Percentiles rank a stretch among this genome's conserved stretches.
Evolutionary conservation across 2,113 vertebrate species (phyloP).

Genomic region (Pan paniscus): DNA sequence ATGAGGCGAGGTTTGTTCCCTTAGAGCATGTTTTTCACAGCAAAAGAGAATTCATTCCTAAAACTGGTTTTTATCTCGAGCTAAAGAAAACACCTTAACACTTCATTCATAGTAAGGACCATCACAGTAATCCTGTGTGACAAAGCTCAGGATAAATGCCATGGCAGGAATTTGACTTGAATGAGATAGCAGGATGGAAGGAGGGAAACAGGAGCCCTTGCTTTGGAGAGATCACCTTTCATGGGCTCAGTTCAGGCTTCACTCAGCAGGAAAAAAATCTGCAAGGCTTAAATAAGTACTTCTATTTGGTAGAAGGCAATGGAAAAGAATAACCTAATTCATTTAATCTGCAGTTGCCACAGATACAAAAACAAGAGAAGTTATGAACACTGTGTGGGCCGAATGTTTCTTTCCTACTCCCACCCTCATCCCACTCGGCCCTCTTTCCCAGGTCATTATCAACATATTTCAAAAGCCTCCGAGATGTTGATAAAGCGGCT

Average conservation of each 20-base stretch:
- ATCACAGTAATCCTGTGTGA: neutral
- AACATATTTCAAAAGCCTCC: neutral
- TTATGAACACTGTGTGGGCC: neutral
- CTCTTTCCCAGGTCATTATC: constrained; percentile 45
- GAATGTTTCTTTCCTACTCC: constrained; percentile 38
- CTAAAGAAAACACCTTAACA: neutral
- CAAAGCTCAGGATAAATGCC: neutral
- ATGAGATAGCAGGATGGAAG: fast-evolving
- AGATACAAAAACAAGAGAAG: constrained; percentile 49
- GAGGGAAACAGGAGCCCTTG: neutral
- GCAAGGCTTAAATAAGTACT: neutral
- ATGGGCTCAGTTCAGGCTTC: neutral
- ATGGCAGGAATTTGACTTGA: neutral
- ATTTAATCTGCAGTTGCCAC: constrained; percentile 1
- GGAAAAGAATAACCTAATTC: constrained; percentile 37
- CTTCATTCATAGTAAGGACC: neutral
- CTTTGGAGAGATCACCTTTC: neutral
- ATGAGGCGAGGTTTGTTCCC: neutral
- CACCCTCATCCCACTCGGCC: constrained; percentile 26
- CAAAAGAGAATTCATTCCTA: neutral
- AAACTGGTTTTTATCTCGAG: neutral
- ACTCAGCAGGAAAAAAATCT: neutral
- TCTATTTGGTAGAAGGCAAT: neutral
- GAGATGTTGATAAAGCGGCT: constrained; percentile 8
- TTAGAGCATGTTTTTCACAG: neutral